These are phyloP conservation scores for Zophobas morio DNA, from an alignment of 1,140 invertebrate genomes.

Conservation along the genomic window DNA sequence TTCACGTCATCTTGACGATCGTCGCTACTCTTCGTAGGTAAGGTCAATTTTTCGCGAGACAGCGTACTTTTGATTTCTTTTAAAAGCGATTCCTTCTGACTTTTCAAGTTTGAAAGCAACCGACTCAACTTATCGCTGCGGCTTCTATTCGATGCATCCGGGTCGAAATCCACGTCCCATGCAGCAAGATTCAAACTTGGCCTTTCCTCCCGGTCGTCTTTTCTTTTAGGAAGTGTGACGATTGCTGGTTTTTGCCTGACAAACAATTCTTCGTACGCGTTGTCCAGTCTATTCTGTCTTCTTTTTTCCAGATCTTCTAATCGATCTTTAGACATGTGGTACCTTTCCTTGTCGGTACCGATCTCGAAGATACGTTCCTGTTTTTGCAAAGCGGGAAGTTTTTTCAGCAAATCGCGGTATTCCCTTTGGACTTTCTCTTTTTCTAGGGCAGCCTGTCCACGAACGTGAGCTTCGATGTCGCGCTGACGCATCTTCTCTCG, in stretches of 20 bases:
- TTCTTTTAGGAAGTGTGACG: slow-evolving; percentile 56
- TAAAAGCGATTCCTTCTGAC: slow-evolving; percentile 62
- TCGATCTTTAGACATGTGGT: slow-evolving; percentile 63
- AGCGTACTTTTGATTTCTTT: slow-evolving; percentile 61
- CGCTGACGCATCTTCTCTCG: slow-evolving; percentile 57
- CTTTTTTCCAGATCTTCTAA: slow-evolving; percentile 57
- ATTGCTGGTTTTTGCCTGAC: slow-evolving; percentile 55
- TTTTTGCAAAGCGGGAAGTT: slow-evolving; percentile 66
- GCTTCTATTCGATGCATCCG: slow-evolving; percentile 41
- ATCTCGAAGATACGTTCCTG: slow-evolving; percentile 63
- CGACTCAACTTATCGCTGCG: slow-evolving; percentile 57
- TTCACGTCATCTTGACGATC: slow-evolving; percentile 26
- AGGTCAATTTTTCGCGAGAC: slow-evolving; percentile 50
- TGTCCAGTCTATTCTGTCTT: slow-evolving; percentile 62
- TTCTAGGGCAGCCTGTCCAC: slow-evolving; percentile 69
- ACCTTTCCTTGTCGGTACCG: slow-evolving; percentile 59
- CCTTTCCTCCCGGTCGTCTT: slow-evolving; percentile 17
- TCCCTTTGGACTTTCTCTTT: slow-evolving; percentile 69
- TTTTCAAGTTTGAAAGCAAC: slow-evolving; percentile 59
- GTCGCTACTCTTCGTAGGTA: slow-evolving; percentile 48
- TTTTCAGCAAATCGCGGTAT: slow-evolving; percentile 68
- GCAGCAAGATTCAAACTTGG: slow-evolving; percentile 53
- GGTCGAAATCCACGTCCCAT: slow-evolving; percentile 55
- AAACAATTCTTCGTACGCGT: slow-evolving; percentile 61
- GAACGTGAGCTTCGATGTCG: slow-evolving; percentile 63